A percentile compares a stretch with the other conserved stretches of the same genome.
Evolutionary conservation across 23 tunicate species (phyloP).

Genomic region (Halocynthia roretzi): DNA sequence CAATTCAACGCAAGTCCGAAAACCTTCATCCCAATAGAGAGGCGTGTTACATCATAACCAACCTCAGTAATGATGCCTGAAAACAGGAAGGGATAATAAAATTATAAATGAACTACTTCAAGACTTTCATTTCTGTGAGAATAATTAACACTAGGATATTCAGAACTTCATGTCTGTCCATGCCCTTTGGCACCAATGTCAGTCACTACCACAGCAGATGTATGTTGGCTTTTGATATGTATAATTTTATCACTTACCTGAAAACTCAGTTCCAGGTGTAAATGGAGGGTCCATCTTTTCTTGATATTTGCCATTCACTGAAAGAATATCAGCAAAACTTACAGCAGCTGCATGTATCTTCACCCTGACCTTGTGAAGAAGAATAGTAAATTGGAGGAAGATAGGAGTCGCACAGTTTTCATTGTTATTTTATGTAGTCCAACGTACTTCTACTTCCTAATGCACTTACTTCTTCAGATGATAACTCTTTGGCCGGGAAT

Average conservation of each 20-base stretch:
- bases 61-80: slow-evolving; percentile 74
- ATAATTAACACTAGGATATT: no score
- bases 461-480: slow-evolving; percentile 35
- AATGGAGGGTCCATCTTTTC: slow-evolving; percentile 81
- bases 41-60: slow-evolving; percentile 59
- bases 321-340: slow-evolving; percentile 73
- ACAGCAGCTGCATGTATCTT: slow-evolving; percentile 80
- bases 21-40: slow-evolving; percentile 73
- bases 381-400: no score
- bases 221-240: no score
- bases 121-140: no score
- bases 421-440: no score
- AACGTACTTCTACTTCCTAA: neutral
- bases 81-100: neutral
- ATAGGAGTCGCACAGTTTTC: no score
- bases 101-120: neutral
- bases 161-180: no score
- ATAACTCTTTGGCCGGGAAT: slow-evolving; percentile 28
- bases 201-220: no score
- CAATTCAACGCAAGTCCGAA: slow-evolving; percentile 29
- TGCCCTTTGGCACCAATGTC: no score
- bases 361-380: slow-evolving; percentile 32
- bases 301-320: slow-evolving; percentile 69
- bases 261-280: slow-evolving; percentile 77
- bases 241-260: slow-evolving; percentile 27